Base-by-base conservation (phyloP, 92 coral and sea anemone species). In the Isaurus tuberculatus region DNA sequence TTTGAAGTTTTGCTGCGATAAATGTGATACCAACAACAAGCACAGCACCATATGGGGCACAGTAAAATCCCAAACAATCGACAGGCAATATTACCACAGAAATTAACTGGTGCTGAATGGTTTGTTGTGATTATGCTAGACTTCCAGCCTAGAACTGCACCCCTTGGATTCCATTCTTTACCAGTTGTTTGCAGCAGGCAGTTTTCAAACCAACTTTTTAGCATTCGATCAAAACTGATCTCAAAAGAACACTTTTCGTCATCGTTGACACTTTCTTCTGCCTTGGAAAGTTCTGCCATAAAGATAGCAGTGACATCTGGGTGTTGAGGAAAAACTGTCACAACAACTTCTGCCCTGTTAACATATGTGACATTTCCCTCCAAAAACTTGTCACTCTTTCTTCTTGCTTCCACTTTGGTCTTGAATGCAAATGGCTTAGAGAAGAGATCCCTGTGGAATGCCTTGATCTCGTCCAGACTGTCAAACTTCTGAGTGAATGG, bases 351-450 rank as follows among this genome's bases (percentile, higher is more conserved):
- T 53, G 81, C 31, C 55, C 31, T 31, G 49, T 75, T 75, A 25
- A 75, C 69, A 20, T 75, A 75, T 31, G 81, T 75, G 69, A 75
- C 81, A 55, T 75, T 75, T 29, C 81, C 81, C 48, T 75, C 81
- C 49, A 75, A 30, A 37, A 75, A 75, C 67, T 75, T 75, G 68
- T 75, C 81, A 55, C 81, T 75, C 49, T 75, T 75, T 27, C 81
- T 61, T 5, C 81, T 75, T 9, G 68, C 81, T 19, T 75, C 81
- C 46, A 75, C 17, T 23, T 33, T 75, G 19, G 81, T 75, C 46
- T 55, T 75, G 68, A 75, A 75, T 29, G 81, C 81, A 75, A 75
- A 75, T 57, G 81, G 81, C 81, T 75, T 75, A 31, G 81, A 75
- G 67, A 75, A 57, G 26, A 75, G 68, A 6, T 57, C 81, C 49